Conservation (phyloP, 1,140 invertebrate species). For the Listronotus bonariensis region DNA sequence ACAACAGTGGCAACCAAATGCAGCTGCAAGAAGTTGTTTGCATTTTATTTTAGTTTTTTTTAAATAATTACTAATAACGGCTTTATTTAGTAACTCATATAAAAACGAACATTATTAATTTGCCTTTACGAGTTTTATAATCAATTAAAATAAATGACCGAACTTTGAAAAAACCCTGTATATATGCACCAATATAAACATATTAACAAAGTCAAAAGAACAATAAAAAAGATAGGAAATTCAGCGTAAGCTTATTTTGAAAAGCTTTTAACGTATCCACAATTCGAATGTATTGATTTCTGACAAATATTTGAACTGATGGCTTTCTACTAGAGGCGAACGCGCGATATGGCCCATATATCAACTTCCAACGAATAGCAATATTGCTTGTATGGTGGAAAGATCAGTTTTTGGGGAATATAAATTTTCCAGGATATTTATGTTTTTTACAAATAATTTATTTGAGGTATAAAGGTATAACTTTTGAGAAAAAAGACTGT, state of each 20-base stretch:
- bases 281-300: conserved; percentile 42
- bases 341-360: conserved; percentile 39
- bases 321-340: conserved; percentile 29
- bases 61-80: too few relatives aligned
- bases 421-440: conserved; percentile 25
- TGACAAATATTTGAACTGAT: conserved; percentile 43
- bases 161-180: too few relatives aligned
- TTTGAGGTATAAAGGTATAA: conserved; percentile 10
- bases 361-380: conserved; percentile 40
- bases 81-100: too few relatives aligned
- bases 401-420: conserved; percentile 30
- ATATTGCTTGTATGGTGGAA: conserved; percentile 33
- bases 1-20: too few relatives aligned
- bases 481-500: conserved; percentile 1
- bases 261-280: conserved; percentile 37
- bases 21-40: too few relatives aligned
- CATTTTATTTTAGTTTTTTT: too few relatives aligned
- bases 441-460: conserved; percentile 22
- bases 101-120: too few relatives aligned
- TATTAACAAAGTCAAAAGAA: too few relatives aligned
- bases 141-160: too few relatives aligned
- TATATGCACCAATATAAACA: too few relatives aligned
- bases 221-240: too few relatives aligned
- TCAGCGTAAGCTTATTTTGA: conserved; percentile 10
- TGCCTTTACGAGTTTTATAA: too few relatives aligned